These are phyloP conservation scores for Rattus norvegicus DNA, from an alignment of 2,113 vertebrate species.

Conservation along the genomic window DNA sequence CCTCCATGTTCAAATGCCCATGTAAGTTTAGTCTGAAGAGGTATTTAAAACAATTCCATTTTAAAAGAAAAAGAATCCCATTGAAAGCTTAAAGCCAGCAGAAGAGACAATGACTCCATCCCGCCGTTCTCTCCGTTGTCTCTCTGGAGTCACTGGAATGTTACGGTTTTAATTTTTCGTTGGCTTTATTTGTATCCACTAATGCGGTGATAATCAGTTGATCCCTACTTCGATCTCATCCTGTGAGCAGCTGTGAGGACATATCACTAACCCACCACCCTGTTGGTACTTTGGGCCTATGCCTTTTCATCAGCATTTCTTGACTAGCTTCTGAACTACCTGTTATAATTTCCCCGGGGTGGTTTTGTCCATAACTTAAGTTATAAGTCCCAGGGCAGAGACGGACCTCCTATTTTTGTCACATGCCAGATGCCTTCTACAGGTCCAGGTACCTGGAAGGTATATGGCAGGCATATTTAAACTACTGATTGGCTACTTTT, in stretches of 20 bases:
- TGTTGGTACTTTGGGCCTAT: neutral
- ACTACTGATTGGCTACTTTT: neutral
- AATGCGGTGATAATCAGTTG: constrained; percentile 59
- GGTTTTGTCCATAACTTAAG: constrained; percentile 31
- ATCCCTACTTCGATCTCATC: constrained; percentile 54
- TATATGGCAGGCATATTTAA: neutral
- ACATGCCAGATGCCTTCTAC: neutral
- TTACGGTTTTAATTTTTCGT: neutral
- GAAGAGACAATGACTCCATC: constrained; percentile 41
- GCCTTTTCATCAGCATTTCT: neutral
- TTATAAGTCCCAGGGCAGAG: neutral
- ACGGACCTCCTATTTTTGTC: neutral
- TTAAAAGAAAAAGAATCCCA: constrained; percentile 63
- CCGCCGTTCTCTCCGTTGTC: constrained; percentile 4
- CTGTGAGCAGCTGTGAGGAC: constrained; percentile 62
- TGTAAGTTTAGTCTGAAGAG: constrained; percentile 71
- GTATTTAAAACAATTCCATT: constrained; percentile 75
- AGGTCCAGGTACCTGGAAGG: neutral
- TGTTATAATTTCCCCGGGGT: neutral
- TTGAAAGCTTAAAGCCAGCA: constrained; percentile 70
- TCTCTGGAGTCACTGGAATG: constrained; percentile 56
- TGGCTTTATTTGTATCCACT: neutral
- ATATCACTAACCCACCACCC: constrained; percentile 37
- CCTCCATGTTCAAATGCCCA: constrained; percentile 65
- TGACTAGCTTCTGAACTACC: neutral